Evolutionary conservation across 2,797 vertebrate genomes (phyloP).

Genomic region (Pteronotus mesoamericanus): DNA sequence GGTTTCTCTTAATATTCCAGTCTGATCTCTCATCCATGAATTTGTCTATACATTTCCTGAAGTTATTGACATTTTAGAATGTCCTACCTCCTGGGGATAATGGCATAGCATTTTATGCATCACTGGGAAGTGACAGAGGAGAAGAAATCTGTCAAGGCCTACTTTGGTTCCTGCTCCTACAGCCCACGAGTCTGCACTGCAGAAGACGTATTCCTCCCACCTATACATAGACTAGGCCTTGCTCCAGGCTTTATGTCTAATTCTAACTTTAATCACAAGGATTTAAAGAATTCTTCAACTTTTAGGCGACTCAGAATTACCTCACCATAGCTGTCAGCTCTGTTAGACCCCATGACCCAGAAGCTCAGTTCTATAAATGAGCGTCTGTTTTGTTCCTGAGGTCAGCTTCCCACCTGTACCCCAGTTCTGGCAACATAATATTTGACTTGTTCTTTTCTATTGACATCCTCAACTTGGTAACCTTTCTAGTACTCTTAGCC

Average conservation of each 20-base stretch:
- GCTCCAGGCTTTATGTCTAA: not conserved
- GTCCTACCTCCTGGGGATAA: not conserved
- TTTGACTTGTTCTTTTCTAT: not conserved
- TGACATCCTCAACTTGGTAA: not conserved
- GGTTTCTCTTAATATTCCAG: not conserved
- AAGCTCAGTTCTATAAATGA: not conserved
- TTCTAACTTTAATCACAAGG: not conserved
- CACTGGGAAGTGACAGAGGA: constrained; percentile 6
- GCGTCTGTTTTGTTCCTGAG: not conserved
- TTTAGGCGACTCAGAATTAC: not conserved
- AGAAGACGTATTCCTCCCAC: not conserved
- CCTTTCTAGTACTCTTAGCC: not conserved
- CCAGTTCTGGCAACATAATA: not conserved
- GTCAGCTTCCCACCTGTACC: not conserved
- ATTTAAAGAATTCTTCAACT: constrained; percentile 19
- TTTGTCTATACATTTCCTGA: constrained; percentile 36
- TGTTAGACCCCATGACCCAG: not conserved
- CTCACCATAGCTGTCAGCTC: not conserved
- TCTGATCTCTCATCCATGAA: constrained; percentile 39
- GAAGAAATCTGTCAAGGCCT: not conserved
- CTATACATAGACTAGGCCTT: not conserved
- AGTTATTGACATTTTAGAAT: constrained; percentile 56
- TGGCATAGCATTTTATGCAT: constrained; percentile 4
- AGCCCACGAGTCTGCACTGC: not conserved
- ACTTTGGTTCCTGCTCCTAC: not conserved